Conservation (phyloP, 2,888 invertebrate genomes). For the Hartigia nigra region DNA sequence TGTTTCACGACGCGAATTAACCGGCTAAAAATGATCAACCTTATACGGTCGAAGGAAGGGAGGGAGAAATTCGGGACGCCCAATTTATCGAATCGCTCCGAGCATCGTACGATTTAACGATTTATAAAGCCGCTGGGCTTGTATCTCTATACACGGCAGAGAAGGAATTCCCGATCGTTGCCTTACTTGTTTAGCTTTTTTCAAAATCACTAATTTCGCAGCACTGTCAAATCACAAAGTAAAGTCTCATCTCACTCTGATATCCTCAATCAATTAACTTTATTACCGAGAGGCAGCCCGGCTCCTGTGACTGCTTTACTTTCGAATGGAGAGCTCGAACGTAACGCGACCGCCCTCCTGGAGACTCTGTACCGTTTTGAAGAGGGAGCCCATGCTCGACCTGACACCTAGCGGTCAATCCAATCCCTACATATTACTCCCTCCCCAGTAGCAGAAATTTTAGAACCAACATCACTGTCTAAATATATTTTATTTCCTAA, state of each 20-base stretch:
- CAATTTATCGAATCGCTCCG: background rate
- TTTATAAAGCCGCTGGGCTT: background rate
- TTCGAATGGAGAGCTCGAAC: slow-evolving; percentile 33
- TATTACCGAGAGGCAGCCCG: background rate
- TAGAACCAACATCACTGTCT: background rate
- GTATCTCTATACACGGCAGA: background rate
- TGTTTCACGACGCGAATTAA: background rate
- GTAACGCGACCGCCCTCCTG: slow-evolving; percentile 53
- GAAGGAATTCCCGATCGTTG: background rate
- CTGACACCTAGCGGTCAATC: slow-evolving; percentile 38
- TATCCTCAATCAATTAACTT: background rate
- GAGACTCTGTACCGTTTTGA: slow-evolving; percentile 55
- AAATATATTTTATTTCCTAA: background rate
- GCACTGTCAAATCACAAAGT: slow-evolving; percentile 57
- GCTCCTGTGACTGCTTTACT: slow-evolving; percentile 8
- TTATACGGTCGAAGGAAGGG: background rate
- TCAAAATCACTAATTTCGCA: slow-evolving; percentile 4
- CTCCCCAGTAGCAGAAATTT: slow-evolving; percentile 2
- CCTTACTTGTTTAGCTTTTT: background rate
- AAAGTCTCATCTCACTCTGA: slow-evolving; percentile 32
- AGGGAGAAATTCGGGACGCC: background rate
- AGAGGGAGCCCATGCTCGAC: slow-evolving; percentile 25
- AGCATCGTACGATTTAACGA: background rate
- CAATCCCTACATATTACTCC: slow-evolving; percentile 9
- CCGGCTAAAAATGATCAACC: background rate